Evolutionary conservation across 2,888 invertebrate genomes (phyloP).

Genomic region (Drosophila affinis): DNA sequence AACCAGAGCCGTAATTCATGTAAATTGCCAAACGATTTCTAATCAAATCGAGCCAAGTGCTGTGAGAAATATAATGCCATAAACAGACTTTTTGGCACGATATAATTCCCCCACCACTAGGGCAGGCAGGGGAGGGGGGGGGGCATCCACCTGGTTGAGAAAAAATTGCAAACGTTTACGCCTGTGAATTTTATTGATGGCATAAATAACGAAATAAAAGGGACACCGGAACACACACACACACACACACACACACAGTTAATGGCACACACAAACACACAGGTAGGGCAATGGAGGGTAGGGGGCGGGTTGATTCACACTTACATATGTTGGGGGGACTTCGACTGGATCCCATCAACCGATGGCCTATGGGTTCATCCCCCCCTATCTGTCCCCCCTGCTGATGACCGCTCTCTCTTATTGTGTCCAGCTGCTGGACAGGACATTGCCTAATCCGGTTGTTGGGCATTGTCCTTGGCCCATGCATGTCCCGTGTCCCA

Average conservation of each 20-base stretch:
- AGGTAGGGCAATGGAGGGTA: not conserved
- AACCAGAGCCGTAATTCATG: slow-evolving; percentile 18
- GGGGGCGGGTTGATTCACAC: not conserved
- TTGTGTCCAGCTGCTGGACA: slow-evolving; percentile 21
- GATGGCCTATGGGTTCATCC: not conserved
- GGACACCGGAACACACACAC: slow-evolving; percentile 14
- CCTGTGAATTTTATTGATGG: slow-evolving; percentile 65
- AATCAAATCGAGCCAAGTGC: slow-evolving; percentile 48
- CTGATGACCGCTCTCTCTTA: slow-evolving; percentile 12
- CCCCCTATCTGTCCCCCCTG: not conserved
- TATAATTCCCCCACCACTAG: slow-evolving; percentile 21
- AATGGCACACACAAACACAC: slow-evolving; percentile 21
- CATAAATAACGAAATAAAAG: slow-evolving; percentile 60
- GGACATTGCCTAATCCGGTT: slow-evolving; percentile 57
- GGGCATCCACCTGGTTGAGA: slow-evolving; percentile 16
- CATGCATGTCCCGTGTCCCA: slow-evolving; percentile 12
- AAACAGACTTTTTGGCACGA: slow-evolving; percentile 42
- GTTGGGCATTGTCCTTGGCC: slow-evolving; percentile 17
- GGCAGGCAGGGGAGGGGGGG: not conserved
- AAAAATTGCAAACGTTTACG: slow-evolving; percentile 46
- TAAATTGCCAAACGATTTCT: slow-evolving; percentile 43
- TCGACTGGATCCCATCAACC: not conserved
- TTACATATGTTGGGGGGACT: slow-evolving; percentile 22
- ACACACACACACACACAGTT: slow-evolving; percentile 18
- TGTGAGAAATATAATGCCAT: slow-evolving; percentile 45